Evolutionary conservation across 2,797 vertebrate genomes (phyloP), one percentile per base, ranked within the genome.

Genomic region (Pipistrellus nathusii): DNA sequence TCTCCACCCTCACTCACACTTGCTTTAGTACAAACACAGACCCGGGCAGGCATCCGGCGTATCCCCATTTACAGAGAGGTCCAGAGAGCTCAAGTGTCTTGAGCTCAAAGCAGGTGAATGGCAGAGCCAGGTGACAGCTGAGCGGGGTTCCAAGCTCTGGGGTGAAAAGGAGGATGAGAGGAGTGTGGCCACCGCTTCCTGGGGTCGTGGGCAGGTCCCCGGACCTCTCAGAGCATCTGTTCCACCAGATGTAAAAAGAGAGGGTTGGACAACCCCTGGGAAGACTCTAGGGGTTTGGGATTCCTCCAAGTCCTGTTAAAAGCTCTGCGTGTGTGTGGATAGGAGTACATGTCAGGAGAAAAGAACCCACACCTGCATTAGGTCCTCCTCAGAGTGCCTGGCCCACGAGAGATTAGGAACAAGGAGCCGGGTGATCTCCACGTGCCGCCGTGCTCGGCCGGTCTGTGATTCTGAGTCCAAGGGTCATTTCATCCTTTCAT

Each of bases 381-480:
- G 46, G 46, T 46, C 53, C 69, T 73, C 66, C 62, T 84, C 5
- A n/a, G 84, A 73, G 38, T 35, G 30, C 11, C 46, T 27, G 25
- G 30, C 2, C 48, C 18, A 1, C 27, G 32, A 53, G 68, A n/a
- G 25, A 14, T 2, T 20, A 17, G 25, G 64, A 25, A 2, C 11
- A 2, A 12, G 8, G 14, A 85, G 2, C 25, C 0, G 2, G 30
- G 8, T 6, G 13, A 27, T 44, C 53, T 48, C 59, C 20, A 48
- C 0, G 11, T 10, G 17, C 27, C n/a, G 6, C 48, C 38, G 8
- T 3, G 14, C 25, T 66, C 48, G 30, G 72, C 17, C 0, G 0
- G 20, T 23, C 55, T 23, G 6, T 27, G 92, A 55, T 38, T 46
- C 46, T 14, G n/a, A 72, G 17, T 23, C 68, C 72, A 46, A 8